Evolutionary conservation across 1,140 invertebrate species (phyloP).

Genomic region (Psilanteris sp.): DNA sequence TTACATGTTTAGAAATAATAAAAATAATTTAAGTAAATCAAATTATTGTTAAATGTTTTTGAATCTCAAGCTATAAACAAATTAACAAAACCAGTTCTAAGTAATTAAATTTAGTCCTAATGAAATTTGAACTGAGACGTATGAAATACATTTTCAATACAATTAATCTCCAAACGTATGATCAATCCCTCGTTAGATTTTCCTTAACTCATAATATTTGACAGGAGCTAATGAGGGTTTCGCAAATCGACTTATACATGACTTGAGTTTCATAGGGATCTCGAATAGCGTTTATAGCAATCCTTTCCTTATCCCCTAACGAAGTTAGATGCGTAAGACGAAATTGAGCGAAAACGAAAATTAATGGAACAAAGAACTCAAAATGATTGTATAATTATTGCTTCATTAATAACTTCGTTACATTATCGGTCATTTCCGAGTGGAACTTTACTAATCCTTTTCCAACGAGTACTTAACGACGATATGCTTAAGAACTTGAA

Average conservation of each 20-base stretch:
- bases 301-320: slow-evolving; percentile 6
- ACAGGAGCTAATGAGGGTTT: slow-evolving; percentile 47
- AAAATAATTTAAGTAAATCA: no score
- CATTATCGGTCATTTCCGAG: slow-evolving; percentile 5
- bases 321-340: slow-evolving; percentile 1
- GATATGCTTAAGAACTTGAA: slow-evolving; percentile 42
- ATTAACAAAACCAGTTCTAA: no score
- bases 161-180: slow-evolving; percentile 24
- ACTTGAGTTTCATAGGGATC: slow-evolving; percentile 6
- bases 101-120: no score
- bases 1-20: no score
- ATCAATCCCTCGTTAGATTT: slow-evolving; percentile 50
- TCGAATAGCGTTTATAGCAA: slow-evolving; percentile 24
- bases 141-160: slow-evolving; percentile 5
- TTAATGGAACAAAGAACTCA: slow-evolving; percentile 11
- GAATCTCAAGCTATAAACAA: no score
- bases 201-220: slow-evolving; percentile 44
- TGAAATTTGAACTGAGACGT: no score
- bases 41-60: no score
- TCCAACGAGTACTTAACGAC: slow-evolving; percentile 21
- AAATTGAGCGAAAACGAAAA: neutral
- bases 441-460: slow-evolving; percentile 28
- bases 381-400: slow-evolving; percentile 9
- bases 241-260: slow-evolving; percentile 39
- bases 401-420: slow-evolving; percentile 8